These are phyloP conservation scores for Aporophyla lueneburgensis DNA, from an alignment of 2,888 invertebrate genomes.

Conservation along the genomic window DNA sequence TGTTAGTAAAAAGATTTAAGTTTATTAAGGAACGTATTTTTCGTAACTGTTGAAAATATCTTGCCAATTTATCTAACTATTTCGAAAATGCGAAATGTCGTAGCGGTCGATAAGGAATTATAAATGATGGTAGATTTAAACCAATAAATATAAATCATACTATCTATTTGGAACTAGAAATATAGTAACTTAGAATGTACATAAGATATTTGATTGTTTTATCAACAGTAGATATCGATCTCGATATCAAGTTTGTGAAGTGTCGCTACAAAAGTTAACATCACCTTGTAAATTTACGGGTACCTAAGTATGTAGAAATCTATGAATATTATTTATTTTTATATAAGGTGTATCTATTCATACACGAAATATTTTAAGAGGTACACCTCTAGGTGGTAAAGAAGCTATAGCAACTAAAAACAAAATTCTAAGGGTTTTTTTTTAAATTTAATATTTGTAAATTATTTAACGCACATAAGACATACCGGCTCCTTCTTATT, in stretches of 20 bases:
- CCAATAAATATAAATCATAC: slow-evolving; percentile 24
- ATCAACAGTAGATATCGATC: not conserved
- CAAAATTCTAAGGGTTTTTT: no score
- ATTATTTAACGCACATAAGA: no score
- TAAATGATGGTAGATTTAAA: slow-evolving; percentile 40
- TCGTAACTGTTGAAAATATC: slow-evolving; percentile 17
- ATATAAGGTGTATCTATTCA: no score
- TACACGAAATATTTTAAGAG: no score
- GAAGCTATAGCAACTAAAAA: no score
- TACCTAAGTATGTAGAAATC: not conserved
- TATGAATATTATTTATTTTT: no score
- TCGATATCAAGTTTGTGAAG: not conserved
- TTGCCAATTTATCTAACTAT: slow-evolving; percentile 31
- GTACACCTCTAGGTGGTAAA: no score
- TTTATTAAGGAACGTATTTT: slow-evolving; percentile 4
- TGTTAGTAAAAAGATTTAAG: not conserved
- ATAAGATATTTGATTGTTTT: slow-evolving; percentile 4
- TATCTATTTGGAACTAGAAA: slow-evolving; percentile 7
- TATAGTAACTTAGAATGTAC: not conserved
- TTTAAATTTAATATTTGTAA: no score
- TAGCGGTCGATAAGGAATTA: slow-evolving; percentile 39
- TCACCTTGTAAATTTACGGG: not conserved
- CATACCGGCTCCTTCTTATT: no score
- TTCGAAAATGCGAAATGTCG: slow-evolving; percentile 19
- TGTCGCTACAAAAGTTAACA: not conserved